Evolutionary conservation across 1,140 invertebrate genomes (phyloP).

Genomic region (Leptoteleia sp.): DNA sequence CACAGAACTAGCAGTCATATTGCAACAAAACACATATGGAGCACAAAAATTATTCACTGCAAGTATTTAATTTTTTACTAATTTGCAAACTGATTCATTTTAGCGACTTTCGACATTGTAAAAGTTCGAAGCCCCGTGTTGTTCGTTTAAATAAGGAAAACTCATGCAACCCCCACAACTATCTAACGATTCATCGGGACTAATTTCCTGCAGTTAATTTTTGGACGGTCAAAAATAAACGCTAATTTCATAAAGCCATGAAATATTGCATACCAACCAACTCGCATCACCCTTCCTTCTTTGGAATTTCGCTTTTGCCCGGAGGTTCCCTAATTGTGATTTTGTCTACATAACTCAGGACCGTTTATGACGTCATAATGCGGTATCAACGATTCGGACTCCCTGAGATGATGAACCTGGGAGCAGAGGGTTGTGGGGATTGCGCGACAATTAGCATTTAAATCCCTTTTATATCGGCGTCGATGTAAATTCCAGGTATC

Average conservation of each 20-base stretch:
- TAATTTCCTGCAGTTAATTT: slow-evolving; percentile 47
- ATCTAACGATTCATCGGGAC: slow-evolving; percentile 25
- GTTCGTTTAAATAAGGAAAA: too few relatives aligned
- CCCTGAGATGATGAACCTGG: slow-evolving; percentile 23
- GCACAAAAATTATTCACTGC: too few relatives aligned
- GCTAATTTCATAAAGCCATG: slow-evolving; percentile 51
- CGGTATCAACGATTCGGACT: slow-evolving; percentile 20
- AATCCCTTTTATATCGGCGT: slow-evolving; percentile 48
- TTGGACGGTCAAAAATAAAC: slow-evolving; percentile 24
- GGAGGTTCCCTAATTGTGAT: slow-evolving; percentile 51
- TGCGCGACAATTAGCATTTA: slow-evolving; percentile 55
- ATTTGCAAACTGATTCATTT: too few relatives aligned
- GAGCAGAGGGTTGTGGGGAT: not conserved
- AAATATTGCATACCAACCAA: slow-evolving; percentile 51
- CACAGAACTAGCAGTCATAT: not conserved
- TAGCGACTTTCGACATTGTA: too few relatives aligned
- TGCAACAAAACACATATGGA: not conserved
- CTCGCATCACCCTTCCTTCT: slow-evolving; percentile 18
- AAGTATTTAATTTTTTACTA: too few relatives aligned
- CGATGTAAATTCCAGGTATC: slow-evolving; percentile 51
- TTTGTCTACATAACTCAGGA: slow-evolving; percentile 53
- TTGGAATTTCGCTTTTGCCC: slow-evolving; percentile 40
- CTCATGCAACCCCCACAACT: too few relatives aligned
- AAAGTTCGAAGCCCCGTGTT: too few relatives aligned
- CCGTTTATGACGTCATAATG: slow-evolving; percentile 61